Base-by-base conservation (phyloP, 2,888 invertebrate species). In the Amphipyra tragopoginis region DNA sequence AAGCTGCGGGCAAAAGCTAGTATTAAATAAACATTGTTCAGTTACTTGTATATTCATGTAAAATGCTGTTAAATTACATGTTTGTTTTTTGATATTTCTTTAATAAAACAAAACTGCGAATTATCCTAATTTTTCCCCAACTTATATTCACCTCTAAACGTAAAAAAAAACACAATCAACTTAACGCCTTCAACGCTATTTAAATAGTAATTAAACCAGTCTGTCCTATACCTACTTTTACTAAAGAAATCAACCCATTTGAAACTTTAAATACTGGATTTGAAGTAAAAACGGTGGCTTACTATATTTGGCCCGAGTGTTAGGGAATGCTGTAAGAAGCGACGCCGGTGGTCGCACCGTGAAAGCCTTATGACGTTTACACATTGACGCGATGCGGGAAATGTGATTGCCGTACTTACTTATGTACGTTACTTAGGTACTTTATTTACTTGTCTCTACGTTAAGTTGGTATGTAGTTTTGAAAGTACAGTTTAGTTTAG, bases 291-390 rank as follows among this genome's bases (percentile, higher is more conserved):
- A 70, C 65, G 38, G 21, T 56, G 44, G 52, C n/a, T 53, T 50
- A 21, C 69, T 69, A 65, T 69, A 70, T 65, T 71, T 65, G 66
- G 70, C 40, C 26, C 26, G 21, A 54, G 57, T 69, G 68, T 48
- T 42, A 44, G 61, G 56, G 72, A 71, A 72, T 71, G 70, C 39
- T 61, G 59, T 62, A 44, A 7, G 45, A 48, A 9, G 42, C 50
- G 6, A 39, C 54, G 49, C 39, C 21, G 70, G 72, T 70, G 72
- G 72, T 15, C 42, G 39, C n/a, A 26, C 55, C 14, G 49, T 47
- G 66, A 52, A 65, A 70, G 70, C 70, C 52, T 44, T 54, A 64
- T 8, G 54, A 40, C n/a, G 42, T 15, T 11, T 14, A 4, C 67
- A 66, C 43, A 55, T 9, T 48, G 43, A 36, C 47, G 60, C 54